These are phyloP conservation scores for Mugil cephalus DNA, from an alignment of 2,113 vertebrate species.

Conservation along the genomic window DNA sequence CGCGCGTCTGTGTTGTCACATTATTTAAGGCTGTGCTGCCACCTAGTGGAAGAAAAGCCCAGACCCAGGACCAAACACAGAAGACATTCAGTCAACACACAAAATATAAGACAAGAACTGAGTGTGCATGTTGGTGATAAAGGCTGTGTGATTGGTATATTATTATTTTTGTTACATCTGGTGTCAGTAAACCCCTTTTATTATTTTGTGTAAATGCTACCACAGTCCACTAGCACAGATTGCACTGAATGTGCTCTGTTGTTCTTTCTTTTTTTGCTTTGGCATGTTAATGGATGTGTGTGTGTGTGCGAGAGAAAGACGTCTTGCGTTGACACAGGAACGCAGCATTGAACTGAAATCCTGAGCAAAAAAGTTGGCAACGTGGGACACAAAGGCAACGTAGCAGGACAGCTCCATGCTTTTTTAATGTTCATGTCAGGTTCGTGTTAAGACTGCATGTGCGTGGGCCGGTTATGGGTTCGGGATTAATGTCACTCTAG, in stretches of 20 bases:
- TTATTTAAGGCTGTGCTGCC: constrained; percentile 48
- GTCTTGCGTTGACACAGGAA: constrained; percentile 40
- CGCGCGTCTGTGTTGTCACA: background rate
- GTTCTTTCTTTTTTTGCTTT: constrained; percentile 36
- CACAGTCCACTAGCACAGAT: constrained; percentile 5
- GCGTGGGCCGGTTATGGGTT: constrained; percentile 24
- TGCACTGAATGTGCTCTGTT: background rate
- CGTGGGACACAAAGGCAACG: constrained; percentile 70
- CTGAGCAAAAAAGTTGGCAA: constrained; percentile 70
- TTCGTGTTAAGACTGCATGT: constrained; percentile 28
- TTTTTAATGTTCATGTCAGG: constrained; percentile 11
- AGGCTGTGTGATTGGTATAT: background rate
- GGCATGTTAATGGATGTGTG: constrained; percentile 41
- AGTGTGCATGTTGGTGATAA: background rate
- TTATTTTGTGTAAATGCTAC: background rate
- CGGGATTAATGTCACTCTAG: constrained; percentile 41
- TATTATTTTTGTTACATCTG: background rate
- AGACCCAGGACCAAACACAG: background rate
- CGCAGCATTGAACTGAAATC: constrained; percentile 71
- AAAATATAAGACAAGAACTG: background rate
- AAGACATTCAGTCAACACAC: constrained; percentile 1
- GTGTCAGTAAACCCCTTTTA: constrained; percentile 8
- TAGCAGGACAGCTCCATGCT: constrained; percentile 57
- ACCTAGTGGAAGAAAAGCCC: constrained; percentile 46
- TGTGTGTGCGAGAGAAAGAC: constrained; percentile 13